Conservation (phyloP, 2,113 vertebrate genomes). For the Laticauda laticaudata region DNA sequence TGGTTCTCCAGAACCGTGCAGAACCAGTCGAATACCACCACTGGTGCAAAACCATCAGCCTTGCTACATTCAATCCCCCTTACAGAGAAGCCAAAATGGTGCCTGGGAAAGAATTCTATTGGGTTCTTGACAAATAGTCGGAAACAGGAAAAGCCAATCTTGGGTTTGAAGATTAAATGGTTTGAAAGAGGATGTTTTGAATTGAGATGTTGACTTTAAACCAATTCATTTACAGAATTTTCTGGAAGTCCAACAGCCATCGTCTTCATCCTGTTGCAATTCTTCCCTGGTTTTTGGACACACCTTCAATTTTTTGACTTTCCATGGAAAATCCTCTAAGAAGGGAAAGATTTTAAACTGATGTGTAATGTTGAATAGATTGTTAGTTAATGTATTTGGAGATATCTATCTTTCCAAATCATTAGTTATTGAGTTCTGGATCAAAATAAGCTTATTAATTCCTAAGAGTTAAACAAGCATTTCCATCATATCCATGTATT, state of each 20-base stretch:
- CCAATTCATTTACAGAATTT: background rate
- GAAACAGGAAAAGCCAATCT: background rate
- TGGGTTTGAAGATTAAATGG: background rate
- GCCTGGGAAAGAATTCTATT: background rate
- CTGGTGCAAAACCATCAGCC: background rate
- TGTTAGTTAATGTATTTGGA: background rate
- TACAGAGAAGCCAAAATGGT: background rate
- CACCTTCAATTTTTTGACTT: background rate
- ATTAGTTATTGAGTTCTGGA: background rate
- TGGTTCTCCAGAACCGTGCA: no score
- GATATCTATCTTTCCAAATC: background rate
- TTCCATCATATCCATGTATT: background rate
- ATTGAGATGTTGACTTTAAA: background rate
- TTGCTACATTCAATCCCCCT: background rate
- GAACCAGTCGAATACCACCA: no score
- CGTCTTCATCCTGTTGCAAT: background rate
- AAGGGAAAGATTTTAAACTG: background rate
- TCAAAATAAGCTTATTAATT: background rate
- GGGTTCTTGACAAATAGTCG: background rate
- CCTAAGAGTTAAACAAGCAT: background rate
- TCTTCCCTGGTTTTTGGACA: background rate
- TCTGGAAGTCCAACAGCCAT: background rate
- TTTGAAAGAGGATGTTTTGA: background rate
- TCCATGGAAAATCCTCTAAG: background rate
- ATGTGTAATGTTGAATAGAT: background rate